Evolutionary conservation across 37 sponge, comb jelly and placozoan species (phyloP), one percentile per base, ranked within the genome.

Genomic region (Lycopodina hypogea): DNA sequence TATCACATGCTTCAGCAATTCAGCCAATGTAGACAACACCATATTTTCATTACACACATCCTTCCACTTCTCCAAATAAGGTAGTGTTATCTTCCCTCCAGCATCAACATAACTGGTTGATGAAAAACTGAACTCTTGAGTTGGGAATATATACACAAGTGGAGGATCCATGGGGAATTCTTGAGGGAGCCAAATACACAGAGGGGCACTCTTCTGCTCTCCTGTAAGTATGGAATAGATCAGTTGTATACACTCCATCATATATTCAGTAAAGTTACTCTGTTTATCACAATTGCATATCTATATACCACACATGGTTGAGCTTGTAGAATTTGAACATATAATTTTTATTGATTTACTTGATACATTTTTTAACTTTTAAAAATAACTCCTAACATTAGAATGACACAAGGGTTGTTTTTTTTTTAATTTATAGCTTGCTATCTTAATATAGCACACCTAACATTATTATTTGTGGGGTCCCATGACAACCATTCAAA

Each of bases 91-190:
- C 19, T 0, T 51, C n/a, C 79, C 79, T 17, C 50, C 68, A 0
- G 24, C 37, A 24, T 78, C 68, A 1, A 78, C 29, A 35, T 78
- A 78, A 11, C 35, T 28, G n/a, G 35, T 69, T 8, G 53, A 22
- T 15, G 68, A 30, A 0, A 78, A 22, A 56, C 33, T 69, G 68
- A 78, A 50, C 24, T 78, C 57, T 56, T 68, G 38, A 0, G 35
- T 53, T 8, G 56, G 79, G 69, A 53, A 66, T 38, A 78, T 52
- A 56, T 51, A 68, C 34, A 78, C 69, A 23, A 78, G 15, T 3
- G 79, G 79, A 8, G 56, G 15, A n/a, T 66, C 68, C 18, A 21
- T 50, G 6, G 79, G 79, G 68, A 64, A 67, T 9, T 51, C 79
- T 9, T 34, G 37, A 3, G 34, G 68, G 8, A 78, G 35, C 79